Conservation (phyloP, 1,140 invertebrate species). For the Vanessa atalanta region DNA sequence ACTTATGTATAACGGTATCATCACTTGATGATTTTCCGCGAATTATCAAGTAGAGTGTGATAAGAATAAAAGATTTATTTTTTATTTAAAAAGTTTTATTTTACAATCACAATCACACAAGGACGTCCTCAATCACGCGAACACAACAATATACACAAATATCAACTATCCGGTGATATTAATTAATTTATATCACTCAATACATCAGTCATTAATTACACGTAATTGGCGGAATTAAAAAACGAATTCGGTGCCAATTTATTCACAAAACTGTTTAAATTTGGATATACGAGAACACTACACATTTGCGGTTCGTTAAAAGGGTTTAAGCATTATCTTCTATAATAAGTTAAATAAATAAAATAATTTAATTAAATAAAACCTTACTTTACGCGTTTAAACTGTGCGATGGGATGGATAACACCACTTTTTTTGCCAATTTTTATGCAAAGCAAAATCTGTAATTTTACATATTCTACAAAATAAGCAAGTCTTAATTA, state of each 20-base stretch:
- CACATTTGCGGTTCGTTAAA: constrained; percentile 41
- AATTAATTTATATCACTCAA: constrained; percentile 74
- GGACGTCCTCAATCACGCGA: constrained; percentile 78
- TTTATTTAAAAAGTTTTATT: constrained; percentile 67
- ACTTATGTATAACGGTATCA: constrained; percentile 30
- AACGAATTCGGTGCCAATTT: constrained; percentile 49
- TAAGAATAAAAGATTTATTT: constrained; percentile 40
- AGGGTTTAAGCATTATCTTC: constrained; percentile 57
- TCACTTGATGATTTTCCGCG: constrained; percentile 15
- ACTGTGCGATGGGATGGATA: constrained; percentile 57
- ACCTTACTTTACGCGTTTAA: constrained; percentile 38
- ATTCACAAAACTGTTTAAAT: constrained; percentile 37
- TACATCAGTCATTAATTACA: constrained; percentile 77
- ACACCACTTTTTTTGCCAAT: constrained; percentile 14
- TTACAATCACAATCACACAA: constrained; percentile 75
- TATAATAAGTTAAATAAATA: constrained; percentile 79
- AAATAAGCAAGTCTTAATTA: neutral
- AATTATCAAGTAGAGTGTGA: constrained; percentile 21
- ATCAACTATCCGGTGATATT: constrained; percentile 73
- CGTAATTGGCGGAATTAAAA: constrained; percentile 50
- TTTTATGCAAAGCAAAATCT: constrained; percentile 17
- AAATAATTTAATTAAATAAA: constrained; percentile 77
- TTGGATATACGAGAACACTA: constrained; percentile 32
- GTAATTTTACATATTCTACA: neutral
- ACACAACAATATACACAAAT: constrained; percentile 70